These are phyloP conservation scores for Diploptera punctata DNA, from an alignment of 2,888 invertebrate species.

Conservation along the genomic window DNA sequence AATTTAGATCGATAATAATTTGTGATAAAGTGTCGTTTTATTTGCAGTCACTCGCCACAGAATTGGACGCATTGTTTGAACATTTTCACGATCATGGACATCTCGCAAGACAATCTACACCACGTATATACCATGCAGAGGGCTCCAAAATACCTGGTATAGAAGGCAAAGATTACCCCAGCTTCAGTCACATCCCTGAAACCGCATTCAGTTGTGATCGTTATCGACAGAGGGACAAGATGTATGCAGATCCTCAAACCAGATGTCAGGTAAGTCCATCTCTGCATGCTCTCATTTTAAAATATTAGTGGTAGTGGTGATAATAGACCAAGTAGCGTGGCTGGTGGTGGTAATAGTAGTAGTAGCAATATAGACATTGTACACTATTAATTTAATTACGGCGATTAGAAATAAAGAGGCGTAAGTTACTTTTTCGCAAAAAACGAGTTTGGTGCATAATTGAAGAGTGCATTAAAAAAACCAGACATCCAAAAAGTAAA, in stretches of 20 bases:
- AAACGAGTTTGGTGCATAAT: too few species aligned
- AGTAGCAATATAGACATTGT: too few species aligned
- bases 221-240: slow-evolving; percentile 32
- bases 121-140: background rate
- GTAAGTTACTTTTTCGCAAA: too few species aligned
- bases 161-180: slow-evolving; percentile 30
- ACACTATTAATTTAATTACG: too few species aligned
- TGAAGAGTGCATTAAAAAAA: too few species aligned
- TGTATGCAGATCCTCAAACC: slow-evolving; percentile 47
- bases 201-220: slow-evolving; percentile 23
- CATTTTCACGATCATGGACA: slow-evolving; percentile 14
- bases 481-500: too few species aligned
- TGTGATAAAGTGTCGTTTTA: background rate
- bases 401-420: too few species aligned
- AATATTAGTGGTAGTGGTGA: too few species aligned
- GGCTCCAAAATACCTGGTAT: slow-evolving; percentile 20
- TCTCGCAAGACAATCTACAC: slow-evolving; percentile 7
- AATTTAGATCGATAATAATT: too few species aligned
- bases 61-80: slow-evolving; percentile 22
- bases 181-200: slow-evolving; percentile 1
- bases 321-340: too few species aligned
- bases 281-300: too few species aligned
- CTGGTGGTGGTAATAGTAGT: too few species aligned
- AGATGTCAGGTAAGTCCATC: slow-evolving; percentile 47
- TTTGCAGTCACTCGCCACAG: slow-evolving; percentile 15